These are phyloP conservation scores for Plectropomus leopardus DNA, from an alignment of 2,113 vertebrate species.

Conservation along the genomic window DNA sequence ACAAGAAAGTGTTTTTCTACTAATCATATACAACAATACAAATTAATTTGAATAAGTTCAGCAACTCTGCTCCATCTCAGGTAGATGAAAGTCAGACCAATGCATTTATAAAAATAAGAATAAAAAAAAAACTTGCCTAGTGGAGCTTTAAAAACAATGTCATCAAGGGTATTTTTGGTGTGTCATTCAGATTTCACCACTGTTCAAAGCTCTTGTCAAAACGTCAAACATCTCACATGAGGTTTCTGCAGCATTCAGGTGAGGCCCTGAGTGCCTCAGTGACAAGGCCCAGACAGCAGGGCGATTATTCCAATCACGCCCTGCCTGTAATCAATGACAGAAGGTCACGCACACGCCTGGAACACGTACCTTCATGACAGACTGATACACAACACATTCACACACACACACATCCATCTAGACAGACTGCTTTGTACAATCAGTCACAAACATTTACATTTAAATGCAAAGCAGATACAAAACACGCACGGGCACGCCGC, in stretches of 20 bases:
- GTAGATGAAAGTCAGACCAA: background rate
- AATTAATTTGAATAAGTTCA: background rate
- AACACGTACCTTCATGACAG: conserved; percentile 7
- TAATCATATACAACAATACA: background rate
- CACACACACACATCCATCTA: conserved; percentile 11
- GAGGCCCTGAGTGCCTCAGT: conserved; percentile 21
- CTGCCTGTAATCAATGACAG: conserved; percentile 71
- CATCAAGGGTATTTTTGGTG: conserved; percentile 31
- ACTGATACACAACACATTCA: conserved; percentile 18
- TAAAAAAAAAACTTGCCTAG: background rate
- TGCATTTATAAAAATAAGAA: background rate
- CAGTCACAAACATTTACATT: conserved; percentile 1
- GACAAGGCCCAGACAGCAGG: conserved; percentile 35
- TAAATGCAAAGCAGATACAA: conserved; percentile 34
- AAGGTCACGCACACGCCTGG: conserved; percentile 66
- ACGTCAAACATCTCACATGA: conserved; percentile 49
- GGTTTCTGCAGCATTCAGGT: conserved; percentile 52
- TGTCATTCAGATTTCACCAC: conserved; percentile 40
- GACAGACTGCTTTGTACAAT: background rate
- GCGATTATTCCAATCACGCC: conserved; percentile 72
- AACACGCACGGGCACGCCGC: background rate
- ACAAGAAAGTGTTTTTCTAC: background rate
- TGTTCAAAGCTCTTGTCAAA: conserved; percentile 40
- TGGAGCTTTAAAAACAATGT: conserved; percentile 39
- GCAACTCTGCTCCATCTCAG: background rate